These are phyloP conservation scores for Agrotis segetum DNA, from an alignment of 2,888 invertebrate species.

Conservation along the genomic window DNA sequence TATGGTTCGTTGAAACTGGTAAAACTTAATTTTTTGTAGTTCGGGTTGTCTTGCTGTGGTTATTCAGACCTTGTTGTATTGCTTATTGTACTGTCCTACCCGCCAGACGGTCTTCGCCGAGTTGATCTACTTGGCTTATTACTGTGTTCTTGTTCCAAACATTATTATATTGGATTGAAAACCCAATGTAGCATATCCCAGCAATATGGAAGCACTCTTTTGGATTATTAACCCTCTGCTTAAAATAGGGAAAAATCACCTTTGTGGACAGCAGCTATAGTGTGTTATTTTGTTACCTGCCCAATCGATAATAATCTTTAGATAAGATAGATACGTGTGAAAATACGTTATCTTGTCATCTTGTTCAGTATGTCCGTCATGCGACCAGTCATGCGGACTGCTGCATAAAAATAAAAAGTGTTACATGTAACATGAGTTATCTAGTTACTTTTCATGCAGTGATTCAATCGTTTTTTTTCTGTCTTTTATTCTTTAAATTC, in stretches of 20 bases:
- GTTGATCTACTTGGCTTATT: neutral
- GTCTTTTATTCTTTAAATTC: no score
- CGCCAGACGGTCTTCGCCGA: no score
- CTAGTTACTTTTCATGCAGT: neutral
- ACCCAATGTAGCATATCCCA: no score
- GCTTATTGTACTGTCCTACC: no score
- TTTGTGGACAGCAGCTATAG: neutral
- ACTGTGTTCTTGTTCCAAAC: neutral
- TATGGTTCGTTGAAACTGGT: no score
- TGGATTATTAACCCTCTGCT: neutral
- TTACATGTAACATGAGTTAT: no score
- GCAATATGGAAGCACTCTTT: neutral
- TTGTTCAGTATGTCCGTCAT: constrained; percentile 4
- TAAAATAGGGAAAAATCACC: neutral
- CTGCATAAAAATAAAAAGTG: constrained; percentile 3
- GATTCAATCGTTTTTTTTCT: neutral
- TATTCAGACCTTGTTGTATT: no score
- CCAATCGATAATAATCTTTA: neutral
- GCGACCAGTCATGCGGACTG: constrained; percentile 5
- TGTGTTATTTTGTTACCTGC: neutral
- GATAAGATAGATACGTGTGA: neutral
- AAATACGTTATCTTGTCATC: neutral
- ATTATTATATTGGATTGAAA: neutral
- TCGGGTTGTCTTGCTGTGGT: no score
- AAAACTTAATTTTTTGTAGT: no score